These are phyloP conservation scores for Spinibarbus caldwelli DNA, from an alignment of 2,797 vertebrate species.

Conservation along the genomic window DNA sequence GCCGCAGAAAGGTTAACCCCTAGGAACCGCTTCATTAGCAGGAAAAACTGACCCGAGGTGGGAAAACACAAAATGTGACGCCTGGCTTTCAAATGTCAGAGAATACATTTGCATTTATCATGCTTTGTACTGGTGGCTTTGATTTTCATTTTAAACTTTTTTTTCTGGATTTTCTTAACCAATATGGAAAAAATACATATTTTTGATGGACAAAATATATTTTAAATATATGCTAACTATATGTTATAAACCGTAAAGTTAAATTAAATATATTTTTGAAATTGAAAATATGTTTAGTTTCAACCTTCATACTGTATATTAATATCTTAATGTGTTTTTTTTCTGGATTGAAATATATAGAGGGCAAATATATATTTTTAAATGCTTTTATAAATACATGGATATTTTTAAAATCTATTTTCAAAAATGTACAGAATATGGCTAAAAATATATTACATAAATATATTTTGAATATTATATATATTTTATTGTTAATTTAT, in stretches of 20 bases:
- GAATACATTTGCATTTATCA: constrained; percentile 55
- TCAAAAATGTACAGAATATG: no score
- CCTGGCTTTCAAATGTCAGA: constrained; percentile 50
- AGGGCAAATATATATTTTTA: no score
- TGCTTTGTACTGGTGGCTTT: constrained; percentile 8
- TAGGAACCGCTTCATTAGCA: constrained; percentile 55
- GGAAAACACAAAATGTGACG: constrained; percentile 4
- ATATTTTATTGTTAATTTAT: no score
- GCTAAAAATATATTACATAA: no score
- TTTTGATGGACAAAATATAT: not conserved
- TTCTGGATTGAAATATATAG: no score
- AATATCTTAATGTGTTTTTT: no score
- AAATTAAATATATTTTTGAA: not conserved
- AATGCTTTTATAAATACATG: no score
- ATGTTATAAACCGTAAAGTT: not conserved
- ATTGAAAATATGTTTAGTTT: not conserved
- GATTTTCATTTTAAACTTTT: not conserved
- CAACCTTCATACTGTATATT: no score
- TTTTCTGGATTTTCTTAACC: not conserved
- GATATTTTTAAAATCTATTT: no score
- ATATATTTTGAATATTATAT: no score
- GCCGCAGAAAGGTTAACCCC: constrained; percentile 48
- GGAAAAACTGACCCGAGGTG: constrained; percentile 24
- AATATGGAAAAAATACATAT: not conserved
- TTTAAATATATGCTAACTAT: not conserved